A percentile compares a stretch with the other conserved stretches of the same genome.
Conservation (phyloP, 1,140 invertebrate species). For the Achatina immaculata region DNA sequence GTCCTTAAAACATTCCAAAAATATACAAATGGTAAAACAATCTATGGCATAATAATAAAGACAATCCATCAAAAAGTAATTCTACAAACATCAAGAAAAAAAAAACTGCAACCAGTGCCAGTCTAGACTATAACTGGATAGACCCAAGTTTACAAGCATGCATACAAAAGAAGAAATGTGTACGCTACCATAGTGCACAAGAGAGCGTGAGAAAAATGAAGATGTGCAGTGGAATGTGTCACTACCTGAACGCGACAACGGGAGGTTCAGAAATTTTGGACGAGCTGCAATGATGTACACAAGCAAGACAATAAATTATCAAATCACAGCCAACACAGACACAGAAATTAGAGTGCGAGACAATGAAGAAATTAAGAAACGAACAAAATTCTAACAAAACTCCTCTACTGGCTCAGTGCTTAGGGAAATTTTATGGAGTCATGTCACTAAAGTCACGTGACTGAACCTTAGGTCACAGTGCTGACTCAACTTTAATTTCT, state of each 20-base stretch:
- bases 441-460: too few relatives aligned
- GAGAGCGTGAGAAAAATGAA: slow-evolving; percentile 36
- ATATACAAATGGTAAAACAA: too few relatives aligned
- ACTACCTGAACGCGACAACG: slow-evolving; percentile 36
- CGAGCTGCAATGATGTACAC: slow-evolving; percentile 84
- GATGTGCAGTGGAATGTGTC: slow-evolving; percentile 21
- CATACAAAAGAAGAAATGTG: background rate
- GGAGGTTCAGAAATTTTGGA: slow-evolving; percentile 92
- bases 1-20: too few relatives aligned
- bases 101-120: too few relatives aligned
- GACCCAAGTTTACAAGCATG: slow-evolving; percentile 2
- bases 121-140: background rate
- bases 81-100: too few relatives aligned
- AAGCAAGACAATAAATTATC: slow-evolving; percentile 27
- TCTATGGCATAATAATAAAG: too few relatives aligned
- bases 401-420: background rate
- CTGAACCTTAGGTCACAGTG: too few relatives aligned
- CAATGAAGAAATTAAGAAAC: background rate
- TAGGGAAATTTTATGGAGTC: too few relatives aligned
- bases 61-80: too few relatives aligned
- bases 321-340: background rate
- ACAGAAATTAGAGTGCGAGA: background rate
- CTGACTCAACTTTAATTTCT: too few relatives aligned
- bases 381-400: background rate
- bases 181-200: slow-evolving; percentile 35